Conservation (phyloP, 1,140 invertebrate genomes). For the Aplysia californica region DNA sequence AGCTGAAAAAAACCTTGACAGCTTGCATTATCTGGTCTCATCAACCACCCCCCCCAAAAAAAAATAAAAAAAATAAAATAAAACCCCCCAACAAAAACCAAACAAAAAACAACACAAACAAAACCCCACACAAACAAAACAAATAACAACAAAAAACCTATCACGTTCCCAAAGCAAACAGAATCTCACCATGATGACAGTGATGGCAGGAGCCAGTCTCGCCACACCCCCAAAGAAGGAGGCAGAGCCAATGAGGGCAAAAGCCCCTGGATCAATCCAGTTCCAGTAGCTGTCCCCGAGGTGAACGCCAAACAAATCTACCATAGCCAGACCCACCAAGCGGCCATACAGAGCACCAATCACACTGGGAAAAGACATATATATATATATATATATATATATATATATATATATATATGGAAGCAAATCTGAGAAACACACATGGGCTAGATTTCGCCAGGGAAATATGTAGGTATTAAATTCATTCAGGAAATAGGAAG, state of each 20-base stretch:
- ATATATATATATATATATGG: not conserved
- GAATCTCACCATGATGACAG: conserved; percentile 68
- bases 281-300: conserved; percentile 61
- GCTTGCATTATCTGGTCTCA: too few relatives aligned
- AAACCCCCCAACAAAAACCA: too few relatives aligned
- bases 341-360: conserved; percentile 69
- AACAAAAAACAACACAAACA: too few relatives aligned
- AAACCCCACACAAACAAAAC: too few relatives aligned
- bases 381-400: not conserved
- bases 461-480: too few relatives aligned
- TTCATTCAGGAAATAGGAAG: too few relatives aligned
- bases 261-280: conserved; percentile 70
- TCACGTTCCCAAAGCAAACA: too few relatives aligned
- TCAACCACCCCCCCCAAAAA: too few relatives aligned
- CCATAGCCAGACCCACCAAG: conserved; percentile 63
- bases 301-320: conserved; percentile 63
- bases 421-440: not conserved
- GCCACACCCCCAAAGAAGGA: conserved; percentile 71
- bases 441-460: too few relatives aligned
- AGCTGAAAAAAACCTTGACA: too few relatives aligned
- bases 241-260: conserved; percentile 68
- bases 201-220: conserved; percentile 67
- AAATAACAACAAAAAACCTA: too few relatives aligned
- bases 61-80: too few relatives aligned
- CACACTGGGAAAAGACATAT: conserved; percentile 44